A percentile compares a stretch with the other conserved stretches of the same genome.
Evolutionary conservation across 2,888 invertebrate genomes (phyloP).

Genomic region (Pyrochroa serraticornis): DNA sequence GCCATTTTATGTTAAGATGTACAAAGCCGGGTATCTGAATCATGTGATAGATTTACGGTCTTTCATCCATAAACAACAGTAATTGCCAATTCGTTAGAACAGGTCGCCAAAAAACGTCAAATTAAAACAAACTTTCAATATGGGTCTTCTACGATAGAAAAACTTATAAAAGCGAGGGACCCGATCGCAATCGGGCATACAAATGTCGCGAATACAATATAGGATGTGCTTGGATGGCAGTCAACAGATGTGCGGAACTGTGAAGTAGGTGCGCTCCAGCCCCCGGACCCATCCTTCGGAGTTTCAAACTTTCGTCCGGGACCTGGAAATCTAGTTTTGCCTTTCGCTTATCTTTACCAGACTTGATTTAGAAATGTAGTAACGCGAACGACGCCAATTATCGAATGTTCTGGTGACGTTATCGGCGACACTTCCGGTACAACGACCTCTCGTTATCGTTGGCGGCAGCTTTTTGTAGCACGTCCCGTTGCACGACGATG

Average conservation of each 20-base stretch:
- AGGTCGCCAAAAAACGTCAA: background rate
- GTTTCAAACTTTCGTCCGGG: background rate
- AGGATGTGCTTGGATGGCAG: background rate
- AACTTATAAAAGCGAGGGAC: background rate
- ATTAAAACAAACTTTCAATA: slow-evolving; percentile 3
- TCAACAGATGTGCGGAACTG: slow-evolving; percentile 18
- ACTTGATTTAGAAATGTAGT: slow-evolving; percentile 9
- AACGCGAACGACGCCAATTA: slow-evolving; percentile 4
- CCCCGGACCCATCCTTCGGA: background rate
- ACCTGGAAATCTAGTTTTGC: background rate
- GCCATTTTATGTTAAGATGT: slow-evolving; percentile 37
- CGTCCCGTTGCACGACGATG: background rate
- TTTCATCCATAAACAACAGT: slow-evolving; percentile 19
- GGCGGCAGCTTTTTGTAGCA: background rate
- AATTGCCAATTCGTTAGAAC: slow-evolving; percentile 13
- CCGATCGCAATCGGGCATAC: slow-evolving; percentile 16
- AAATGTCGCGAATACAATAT: slow-evolving; percentile 23
- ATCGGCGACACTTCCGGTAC: slow-evolving; percentile 5
- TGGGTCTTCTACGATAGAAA: no score
- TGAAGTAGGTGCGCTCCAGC: background rate
- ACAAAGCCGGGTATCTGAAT: slow-evolving; percentile 22
- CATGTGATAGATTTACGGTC: slow-evolving; percentile 20
- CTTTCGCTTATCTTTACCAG: background rate
- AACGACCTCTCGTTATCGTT: slow-evolving; percentile 14
- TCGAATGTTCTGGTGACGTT: slow-evolving; percentile 4